phyloP scores from a whole-genome alignment of 2,888 invertebrate species.

The Busseola fusca region DNA sequence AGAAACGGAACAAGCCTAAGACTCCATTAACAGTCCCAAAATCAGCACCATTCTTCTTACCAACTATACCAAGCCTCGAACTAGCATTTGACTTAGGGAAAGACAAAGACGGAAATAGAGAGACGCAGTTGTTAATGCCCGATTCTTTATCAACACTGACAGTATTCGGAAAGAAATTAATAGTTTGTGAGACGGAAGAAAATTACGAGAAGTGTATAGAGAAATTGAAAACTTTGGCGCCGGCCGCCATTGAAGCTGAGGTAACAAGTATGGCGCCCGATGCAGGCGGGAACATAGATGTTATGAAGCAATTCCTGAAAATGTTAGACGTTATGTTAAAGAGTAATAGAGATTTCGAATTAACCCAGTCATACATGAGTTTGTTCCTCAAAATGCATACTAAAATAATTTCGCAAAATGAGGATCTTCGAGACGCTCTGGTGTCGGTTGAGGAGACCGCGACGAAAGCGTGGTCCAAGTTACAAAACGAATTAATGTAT shows the following conservation, averaged over 20 bases:
- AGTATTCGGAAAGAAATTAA: slow-evolving; percentile 91
- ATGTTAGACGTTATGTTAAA: slow-evolving; percentile 92
- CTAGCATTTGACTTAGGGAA: slow-evolving; percentile 93
- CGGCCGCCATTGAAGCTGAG: slow-evolving; percentile 96
- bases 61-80: slow-evolving; percentile 95
- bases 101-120: slow-evolving; percentile 74
- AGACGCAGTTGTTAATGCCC: slow-evolving; percentile 88
- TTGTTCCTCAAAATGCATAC: slow-evolving; percentile 95
- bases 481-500: slow-evolving; percentile 92
- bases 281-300: slow-evolving; percentile 91
- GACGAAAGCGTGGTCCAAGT: slow-evolving; percentile 90
- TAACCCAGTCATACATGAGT: slow-evolving; percentile 96
- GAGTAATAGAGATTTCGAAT: slow-evolving; percentile 95
- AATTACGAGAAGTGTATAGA: slow-evolving; percentile 90
- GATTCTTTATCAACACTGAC: slow-evolving; percentile 91
- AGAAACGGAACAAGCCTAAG: slow-evolving; percentile 96
- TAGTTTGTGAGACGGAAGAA: slow-evolving; percentile 82
- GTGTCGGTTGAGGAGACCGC: slow-evolving; percentile 89
- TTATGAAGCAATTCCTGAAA: slow-evolving; percentile 94
- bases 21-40: slow-evolving; percentile 94
- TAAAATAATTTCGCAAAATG: slow-evolving; percentile 87
- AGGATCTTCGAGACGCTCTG: slow-evolving; percentile 88
- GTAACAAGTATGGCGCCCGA: slow-evolving; percentile 94
- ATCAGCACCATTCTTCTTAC: slow-evolving; percentile 98
- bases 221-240: slow-evolving; percentile 91